Evolutionary conservation across 2,113 vertebrate species (phyloP).

Genomic region (Sander vitreus): DNA sequence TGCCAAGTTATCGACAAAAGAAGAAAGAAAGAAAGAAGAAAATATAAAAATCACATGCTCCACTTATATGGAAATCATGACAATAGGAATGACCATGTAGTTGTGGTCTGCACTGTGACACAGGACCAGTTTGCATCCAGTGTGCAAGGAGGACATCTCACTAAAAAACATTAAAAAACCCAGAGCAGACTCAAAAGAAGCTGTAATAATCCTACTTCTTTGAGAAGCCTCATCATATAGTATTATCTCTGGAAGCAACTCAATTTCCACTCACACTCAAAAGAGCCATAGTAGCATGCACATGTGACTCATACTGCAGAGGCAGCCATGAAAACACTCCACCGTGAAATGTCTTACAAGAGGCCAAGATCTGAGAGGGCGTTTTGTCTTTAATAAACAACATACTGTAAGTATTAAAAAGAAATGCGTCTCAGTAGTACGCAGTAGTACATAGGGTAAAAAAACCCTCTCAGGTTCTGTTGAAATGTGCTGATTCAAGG

Average conservation of each 20-base stretch:
- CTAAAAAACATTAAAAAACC: background rate
- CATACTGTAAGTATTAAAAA: slow-evolving; percentile 57
- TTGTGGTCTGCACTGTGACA: slow-evolving; percentile 13
- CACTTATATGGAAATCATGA: background rate
- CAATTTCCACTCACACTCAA: slow-evolving; percentile 59
- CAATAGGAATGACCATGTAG: slow-evolving; percentile 17
- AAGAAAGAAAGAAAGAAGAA: too few relatives aligned
- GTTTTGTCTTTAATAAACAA: slow-evolving; percentile 65
- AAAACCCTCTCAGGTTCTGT: slow-evolving; percentile 35
- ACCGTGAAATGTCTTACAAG: slow-evolving; percentile 76
- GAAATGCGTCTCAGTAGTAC: slow-evolving; percentile 28
- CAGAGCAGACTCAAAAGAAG: slow-evolving; percentile 32
- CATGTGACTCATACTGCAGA: slow-evolving; percentile 64
- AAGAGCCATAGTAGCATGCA: slow-evolving; percentile 53
- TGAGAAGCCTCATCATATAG: slow-evolving; percentile 52
- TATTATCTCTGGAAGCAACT: slow-evolving; percentile 64
- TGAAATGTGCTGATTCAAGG: slow-evolving; percentile 48
- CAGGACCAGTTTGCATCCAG: slow-evolving; percentile 24
- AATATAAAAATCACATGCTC: background rate
- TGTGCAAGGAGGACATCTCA: background rate
- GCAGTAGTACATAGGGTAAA: background rate
- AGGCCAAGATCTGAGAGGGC: slow-evolving; percentile 53
- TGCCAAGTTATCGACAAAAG: slow-evolving; percentile 20
- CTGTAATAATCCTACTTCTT: slow-evolving; percentile 49
- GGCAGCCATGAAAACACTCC: slow-evolving; percentile 66